Conservation (phyloP, 2,888 invertebrate genomes). For the Pammene fasciana region DNA sequence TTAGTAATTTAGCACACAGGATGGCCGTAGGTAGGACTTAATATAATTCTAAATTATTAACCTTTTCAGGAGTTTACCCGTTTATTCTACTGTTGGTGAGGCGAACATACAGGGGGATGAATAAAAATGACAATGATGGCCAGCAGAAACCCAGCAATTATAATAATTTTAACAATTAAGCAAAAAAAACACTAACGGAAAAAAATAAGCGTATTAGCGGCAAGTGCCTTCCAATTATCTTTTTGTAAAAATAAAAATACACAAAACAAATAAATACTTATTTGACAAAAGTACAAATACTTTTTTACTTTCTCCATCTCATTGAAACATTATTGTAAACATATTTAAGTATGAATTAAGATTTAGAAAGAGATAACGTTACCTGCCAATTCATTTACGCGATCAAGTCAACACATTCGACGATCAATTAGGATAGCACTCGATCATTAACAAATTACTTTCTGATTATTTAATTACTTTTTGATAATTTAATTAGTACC, state of each 20-base stretch:
- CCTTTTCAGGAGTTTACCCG: not conserved
- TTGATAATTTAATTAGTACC: not conserved
- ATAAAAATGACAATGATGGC: not conserved
- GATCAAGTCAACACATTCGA: not conserved
- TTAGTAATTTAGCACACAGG: too few species aligned
- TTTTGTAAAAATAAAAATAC: too few species aligned
- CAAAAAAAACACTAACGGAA: too few species aligned
- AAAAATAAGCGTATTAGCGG: too few species aligned
- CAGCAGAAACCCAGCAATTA: not conserved
- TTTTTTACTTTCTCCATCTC: too few species aligned
- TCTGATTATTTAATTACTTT: not conserved
- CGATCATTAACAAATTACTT: not conserved
- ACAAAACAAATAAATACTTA: too few species aligned
- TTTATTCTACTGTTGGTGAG: not conserved
- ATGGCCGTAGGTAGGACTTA: too few species aligned
- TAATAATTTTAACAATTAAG: not conserved
- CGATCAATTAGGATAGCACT: not conserved
- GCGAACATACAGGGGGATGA: not conserved
- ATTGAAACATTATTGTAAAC: not conserved
- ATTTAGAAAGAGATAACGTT: not conserved
- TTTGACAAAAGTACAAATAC: too few species aligned
- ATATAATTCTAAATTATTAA: too few species aligned
- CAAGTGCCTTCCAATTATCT: too few species aligned
- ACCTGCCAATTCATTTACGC: slow-evolving; percentile 1
- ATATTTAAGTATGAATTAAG: not conserved